Evolutionary conservation across 1,140 invertebrate genomes (phyloP).

Genomic region (Trichomalopsis sarcophagae): DNA sequence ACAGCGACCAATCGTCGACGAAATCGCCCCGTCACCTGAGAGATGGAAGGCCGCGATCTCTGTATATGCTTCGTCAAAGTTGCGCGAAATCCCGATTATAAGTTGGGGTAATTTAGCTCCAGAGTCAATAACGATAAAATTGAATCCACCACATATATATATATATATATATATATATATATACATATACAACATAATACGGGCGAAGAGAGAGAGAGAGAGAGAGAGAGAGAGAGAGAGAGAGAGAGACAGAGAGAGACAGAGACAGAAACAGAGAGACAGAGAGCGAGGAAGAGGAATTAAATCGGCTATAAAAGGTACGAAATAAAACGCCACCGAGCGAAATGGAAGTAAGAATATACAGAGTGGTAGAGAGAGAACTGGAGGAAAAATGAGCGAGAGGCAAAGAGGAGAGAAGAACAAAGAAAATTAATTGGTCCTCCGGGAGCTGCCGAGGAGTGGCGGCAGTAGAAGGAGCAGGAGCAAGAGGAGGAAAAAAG

Average conservation of each 20-base stretch:
- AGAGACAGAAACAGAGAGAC: too few relatives aligned
- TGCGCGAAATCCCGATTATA: not conserved
- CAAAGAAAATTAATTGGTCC: conserved; percentile 55
- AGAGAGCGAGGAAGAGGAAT: conserved; percentile 13
- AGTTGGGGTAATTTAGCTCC: conserved; percentile 31
- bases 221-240: not conserved
- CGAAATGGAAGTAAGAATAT: not conserved
- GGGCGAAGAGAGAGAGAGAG: not conserved
- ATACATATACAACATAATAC: too few relatives aligned
- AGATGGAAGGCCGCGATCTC: too few relatives aligned
- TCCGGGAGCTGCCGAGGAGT: conserved; percentile 11
- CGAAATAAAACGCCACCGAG: not conserved
- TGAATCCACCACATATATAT: too few relatives aligned
- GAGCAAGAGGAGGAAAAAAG: not conserved
- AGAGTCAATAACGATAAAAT: too few relatives aligned
- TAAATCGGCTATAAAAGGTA: not conserved
- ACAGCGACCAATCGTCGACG: not conserved
- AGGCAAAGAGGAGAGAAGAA: conserved; percentile 39
- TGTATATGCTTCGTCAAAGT: not conserved
- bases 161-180: too few relatives aligned
- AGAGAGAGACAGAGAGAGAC: too few relatives aligned
- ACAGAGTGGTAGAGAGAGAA: not conserved
- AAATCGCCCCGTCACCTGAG: not conserved
- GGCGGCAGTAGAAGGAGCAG: not conserved
- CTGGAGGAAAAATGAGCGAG: not conserved